Evolutionary conservation across 2,888 invertebrate species (phyloP).

Genomic region (Stenodema calcarata): DNA sequence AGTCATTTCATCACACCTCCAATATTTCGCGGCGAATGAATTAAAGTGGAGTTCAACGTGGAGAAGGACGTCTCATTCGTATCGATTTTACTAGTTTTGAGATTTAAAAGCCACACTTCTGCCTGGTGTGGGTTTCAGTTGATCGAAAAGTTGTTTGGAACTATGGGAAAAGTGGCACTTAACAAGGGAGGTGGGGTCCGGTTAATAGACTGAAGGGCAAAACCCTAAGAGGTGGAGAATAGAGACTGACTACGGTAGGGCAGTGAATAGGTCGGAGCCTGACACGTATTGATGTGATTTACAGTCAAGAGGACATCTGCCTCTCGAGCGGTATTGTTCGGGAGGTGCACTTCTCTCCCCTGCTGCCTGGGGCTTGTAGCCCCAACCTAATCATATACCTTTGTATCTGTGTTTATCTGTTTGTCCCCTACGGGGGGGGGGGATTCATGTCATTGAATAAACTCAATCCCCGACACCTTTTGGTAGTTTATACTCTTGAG

Average conservation of each 20-base stretch:
- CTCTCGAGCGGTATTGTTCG: conserved; percentile 38
- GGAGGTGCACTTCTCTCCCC: conserved; percentile 26
- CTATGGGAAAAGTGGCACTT: conserved; percentile 47
- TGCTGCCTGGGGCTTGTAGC: neutral
- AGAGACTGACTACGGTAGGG: conserved; percentile 41
- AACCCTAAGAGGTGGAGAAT: conserved; percentile 40
- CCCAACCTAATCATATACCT: conserved; percentile 51
- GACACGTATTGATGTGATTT: conserved; percentile 56
- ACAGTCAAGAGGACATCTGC: conserved; percentile 51
- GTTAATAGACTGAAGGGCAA: conserved; percentile 45
- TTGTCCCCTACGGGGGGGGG: conserved; percentile 32
- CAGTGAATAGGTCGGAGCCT: conserved; percentile 42
- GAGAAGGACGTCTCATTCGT: neutral
- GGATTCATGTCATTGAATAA: conserved; percentile 44
- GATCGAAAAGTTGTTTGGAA: conserved; percentile 44
- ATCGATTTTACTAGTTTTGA: neutral
- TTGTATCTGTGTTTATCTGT: conserved; percentile 52
- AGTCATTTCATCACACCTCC: too few species aligned
- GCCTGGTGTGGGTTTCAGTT: conserved; percentile 6
- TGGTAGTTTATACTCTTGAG: neutral
- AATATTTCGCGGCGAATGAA: neutral
- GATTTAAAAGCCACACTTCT: neutral
- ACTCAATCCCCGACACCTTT: conserved; percentile 29
- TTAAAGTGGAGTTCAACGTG: neutral
- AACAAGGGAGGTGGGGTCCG: conserved; percentile 44